phyloP scores from a whole-genome alignment of 2,888 invertebrate species.

The Lasioglossum malachurum region DNA sequence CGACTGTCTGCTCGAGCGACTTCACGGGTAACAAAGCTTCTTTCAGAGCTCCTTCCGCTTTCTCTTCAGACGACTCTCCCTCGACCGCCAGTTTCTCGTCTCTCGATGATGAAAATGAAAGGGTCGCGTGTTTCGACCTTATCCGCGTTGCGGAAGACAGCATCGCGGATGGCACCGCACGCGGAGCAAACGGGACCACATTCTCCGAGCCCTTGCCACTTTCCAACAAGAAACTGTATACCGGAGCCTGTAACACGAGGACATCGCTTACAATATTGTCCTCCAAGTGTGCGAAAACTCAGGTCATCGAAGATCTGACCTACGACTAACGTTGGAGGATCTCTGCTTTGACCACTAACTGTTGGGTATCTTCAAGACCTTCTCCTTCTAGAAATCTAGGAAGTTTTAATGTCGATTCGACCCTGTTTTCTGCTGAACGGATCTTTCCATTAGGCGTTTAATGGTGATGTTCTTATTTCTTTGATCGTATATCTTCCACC shows the following conservation, averaged over 20 bases:
- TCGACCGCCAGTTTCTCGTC: conserved; percentile 7
- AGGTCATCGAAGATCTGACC: conserved; percentile 53
- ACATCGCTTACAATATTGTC: background rate
- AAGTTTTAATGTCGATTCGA: too few species aligned
- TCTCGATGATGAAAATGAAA: background rate
- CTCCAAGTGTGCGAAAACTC: conserved; percentile 30
- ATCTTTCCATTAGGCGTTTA: background rate
- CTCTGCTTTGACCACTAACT: background rate
- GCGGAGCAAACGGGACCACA: background rate
- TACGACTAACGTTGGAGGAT: too few species aligned
- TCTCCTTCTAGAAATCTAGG: too few species aligned
- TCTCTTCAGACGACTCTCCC: conserved; percentile 33
- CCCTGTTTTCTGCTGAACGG: too few species aligned
- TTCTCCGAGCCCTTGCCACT: conserved; percentile 12
- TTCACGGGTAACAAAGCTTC: background rate
- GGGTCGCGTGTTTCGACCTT: conserved; percentile 5
- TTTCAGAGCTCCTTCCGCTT: conserved; percentile 23
- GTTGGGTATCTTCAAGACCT: background rate
- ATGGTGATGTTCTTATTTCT: background rate
- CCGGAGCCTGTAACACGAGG: background rate
- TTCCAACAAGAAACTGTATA: background rate
- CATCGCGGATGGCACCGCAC: background rate
- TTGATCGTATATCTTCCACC: background rate
- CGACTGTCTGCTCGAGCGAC: background rate
- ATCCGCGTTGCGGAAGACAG: conserved; percentile 1